Percentiles rank a stretch among this genome's conserved stretches.
These are phyloP conservation scores for Macroteleia sp. DNA, from an alignment of 2,888 invertebrate species.

Conservation along the genomic window DNA sequence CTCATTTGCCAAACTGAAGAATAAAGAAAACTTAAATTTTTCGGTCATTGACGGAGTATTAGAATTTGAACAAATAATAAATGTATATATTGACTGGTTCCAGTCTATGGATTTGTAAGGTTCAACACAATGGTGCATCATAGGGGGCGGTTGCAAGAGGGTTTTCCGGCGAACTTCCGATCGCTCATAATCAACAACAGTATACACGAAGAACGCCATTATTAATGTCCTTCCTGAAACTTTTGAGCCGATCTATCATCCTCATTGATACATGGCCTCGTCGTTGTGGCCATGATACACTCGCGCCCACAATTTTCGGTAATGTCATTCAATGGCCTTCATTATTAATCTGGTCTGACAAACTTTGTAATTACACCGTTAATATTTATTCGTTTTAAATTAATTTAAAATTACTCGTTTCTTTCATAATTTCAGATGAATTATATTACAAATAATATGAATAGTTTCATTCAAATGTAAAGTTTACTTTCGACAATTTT, in stretches of 20 bases:
- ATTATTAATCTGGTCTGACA: slow-evolving; percentile 39
- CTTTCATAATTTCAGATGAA: no score
- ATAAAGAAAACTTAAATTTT: no score
- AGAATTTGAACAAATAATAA: no score
- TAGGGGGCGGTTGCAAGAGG: slow-evolving; percentile 11
- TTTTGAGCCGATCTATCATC: slow-evolving; percentile 50
- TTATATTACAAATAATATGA: no score
- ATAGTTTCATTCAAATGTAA: no score
- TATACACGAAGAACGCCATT: slow-evolving; percentile 37
- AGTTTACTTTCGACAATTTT: no score
- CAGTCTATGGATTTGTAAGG: slow-evolving; percentile 36
- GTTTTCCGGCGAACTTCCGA: slow-evolving; percentile 46
- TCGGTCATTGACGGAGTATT: no score
- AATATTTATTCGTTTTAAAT: no score
- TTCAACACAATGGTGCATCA: slow-evolving; percentile 30
- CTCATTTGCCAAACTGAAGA: no score
- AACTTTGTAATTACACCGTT: slow-evolving; percentile 18
- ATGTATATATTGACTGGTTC: no score
- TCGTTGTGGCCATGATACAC: slow-evolving; percentile 13
- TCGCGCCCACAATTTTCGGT: slow-evolving; percentile 28
- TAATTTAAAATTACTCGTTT: no score
- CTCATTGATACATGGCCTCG: slow-evolving; percentile 38
- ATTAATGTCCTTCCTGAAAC: slow-evolving; percentile 54
- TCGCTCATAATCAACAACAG: slow-evolving; percentile 50
- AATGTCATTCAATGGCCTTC: slow-evolving; percentile 46